Evolutionary conservation across 2,888 invertebrate genomes (phyloP), one percentile per base, ranked within the genome.

Genomic region (Tetheella fluctuosa): DNA sequence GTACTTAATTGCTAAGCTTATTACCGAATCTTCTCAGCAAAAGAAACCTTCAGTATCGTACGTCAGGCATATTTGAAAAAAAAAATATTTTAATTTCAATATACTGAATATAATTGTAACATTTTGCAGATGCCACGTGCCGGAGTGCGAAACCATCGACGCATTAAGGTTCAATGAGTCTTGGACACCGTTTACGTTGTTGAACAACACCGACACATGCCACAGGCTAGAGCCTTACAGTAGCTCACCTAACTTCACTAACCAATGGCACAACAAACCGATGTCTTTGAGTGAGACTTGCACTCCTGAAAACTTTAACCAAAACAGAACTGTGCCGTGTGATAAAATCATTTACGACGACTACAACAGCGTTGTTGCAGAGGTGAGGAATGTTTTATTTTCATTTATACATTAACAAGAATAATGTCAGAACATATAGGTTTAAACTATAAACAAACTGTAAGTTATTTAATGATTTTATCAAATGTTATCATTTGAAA

Each of bases 301-400:
- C 66, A 69, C 81, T 0, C 72, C 85, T 0, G 81, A 86, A 0
- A 72, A 82, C 64, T 94, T 94, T 69, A 73, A 88, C 52, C 67
- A 28, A 2, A 74, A 81, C 53, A 69, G 68, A 13, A 87, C 85
- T 0, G 78, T 90, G 60, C 75, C 82, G 0, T 96, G 96, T 71
- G 83, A 90, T n/a, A 79, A 83, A n/a, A 86, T 95, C 63, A 77
- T 95, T 25, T 96, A 94, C 75, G 94, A 94, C 68, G 89, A 94
- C 72, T 93, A 94, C 76, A 88, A 93, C 57, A 95, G 96, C 55
- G 94, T 96, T 67, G 94, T 94, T 0, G 95, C 94, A 71, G 95
- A 96, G 92, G 96, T 96, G 73, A 90, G 89, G 80, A 15, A 37
- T 15, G 1, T 39, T 17, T 10, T 23, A n/a, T 17, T 17, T 17